Base-by-base conservation (phyloP, 2,888 invertebrate genomes). In the Disparrhopalites patrizii region DNA sequence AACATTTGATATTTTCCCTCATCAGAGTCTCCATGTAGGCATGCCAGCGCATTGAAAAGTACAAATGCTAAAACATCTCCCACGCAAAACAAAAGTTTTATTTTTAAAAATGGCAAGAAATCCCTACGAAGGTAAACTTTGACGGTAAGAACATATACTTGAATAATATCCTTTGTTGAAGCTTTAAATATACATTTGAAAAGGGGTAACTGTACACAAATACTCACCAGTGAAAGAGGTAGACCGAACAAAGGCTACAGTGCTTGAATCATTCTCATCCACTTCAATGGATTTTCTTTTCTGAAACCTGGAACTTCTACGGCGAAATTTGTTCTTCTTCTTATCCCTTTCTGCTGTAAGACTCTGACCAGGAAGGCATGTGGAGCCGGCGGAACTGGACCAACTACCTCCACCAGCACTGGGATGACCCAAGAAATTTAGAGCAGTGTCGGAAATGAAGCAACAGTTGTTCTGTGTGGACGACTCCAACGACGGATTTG, bases 391-490 rank as follows among this genome's bases (percentile, higher is more conserved):
- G 36, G 73, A 73, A 54, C 70, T 70, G 8, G 69, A 68, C 47
- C 68, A 66, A 55, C 68, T 67, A 31, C 68, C 66, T n/a, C n/a
- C n/a, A 57, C 67, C 61, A 36, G 65, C 65, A 57, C 68, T 71
- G 23, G 62, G 62, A 61, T 63, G 69, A 30, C 72, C 69, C 18
- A 73, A 57, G 27, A 71, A 67, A 68, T 75, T 72, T 18, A 75
- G 62, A 20, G 75, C 75, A n/a, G 75, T 66, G 31, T 75, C 75
- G 3, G 75, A 73, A 8, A 72, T 71, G 64, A 74, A 72, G 43
- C 43, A 61, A 38, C 51, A 57, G 36, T 65, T 65, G 33, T 62
- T 68, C 40, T 62, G 62, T 27, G 57, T 54, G 10, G 65, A 54
- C 27, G 57, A 65, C 20, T 65, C 57, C 30, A 57, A 30, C 20